Conservation (phyloP, 2,113 vertebrate genomes). For the Rutilus rutilus region DNA sequence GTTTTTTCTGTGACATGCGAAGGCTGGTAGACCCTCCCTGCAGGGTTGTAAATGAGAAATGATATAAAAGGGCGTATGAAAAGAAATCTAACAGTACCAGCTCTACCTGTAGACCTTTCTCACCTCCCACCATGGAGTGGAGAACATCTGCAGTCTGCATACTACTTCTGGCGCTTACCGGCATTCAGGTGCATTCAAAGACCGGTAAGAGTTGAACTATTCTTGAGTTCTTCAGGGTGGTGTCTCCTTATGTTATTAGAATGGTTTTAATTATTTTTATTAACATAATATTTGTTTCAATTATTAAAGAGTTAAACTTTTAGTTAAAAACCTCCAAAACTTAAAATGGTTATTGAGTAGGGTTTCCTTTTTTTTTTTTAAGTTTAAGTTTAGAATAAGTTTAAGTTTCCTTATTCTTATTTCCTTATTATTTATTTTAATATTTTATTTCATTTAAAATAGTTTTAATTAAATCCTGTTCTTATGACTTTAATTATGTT, state of each 20-base stretch:
- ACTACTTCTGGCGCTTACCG: conserved; percentile 57
- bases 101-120: conserved; percentile 33
- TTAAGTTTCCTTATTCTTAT: too few relatives aligned
- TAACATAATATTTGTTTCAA: background rate
- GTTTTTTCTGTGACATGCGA: conserved; percentile 36
- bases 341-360: background rate
- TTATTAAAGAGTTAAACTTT: background rate
- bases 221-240: background rate
- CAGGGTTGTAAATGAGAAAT: conserved; percentile 34
- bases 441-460: background rate
- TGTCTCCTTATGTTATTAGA: too few relatives aligned
- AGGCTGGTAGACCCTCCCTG: conserved; percentile 44
- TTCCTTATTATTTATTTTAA: too few relatives aligned
- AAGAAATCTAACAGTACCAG: background rate
- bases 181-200: conserved; percentile 57
- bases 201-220: conserved; percentile 64
- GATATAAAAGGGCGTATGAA: conserved; percentile 45
- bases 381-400: too few relatives aligned
- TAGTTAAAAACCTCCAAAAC: background rate
- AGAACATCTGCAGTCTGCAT: conserved; percentile 60
- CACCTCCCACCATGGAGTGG: conserved; percentile 65
- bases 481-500: background rate
- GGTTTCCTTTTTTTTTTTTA: background rate
- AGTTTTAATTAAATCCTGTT: background rate
- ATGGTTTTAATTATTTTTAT: too few relatives aligned